Base-by-base conservation (phyloP, 2,797 vertebrate genomes). In the Artibeus lituratus region DNA sequence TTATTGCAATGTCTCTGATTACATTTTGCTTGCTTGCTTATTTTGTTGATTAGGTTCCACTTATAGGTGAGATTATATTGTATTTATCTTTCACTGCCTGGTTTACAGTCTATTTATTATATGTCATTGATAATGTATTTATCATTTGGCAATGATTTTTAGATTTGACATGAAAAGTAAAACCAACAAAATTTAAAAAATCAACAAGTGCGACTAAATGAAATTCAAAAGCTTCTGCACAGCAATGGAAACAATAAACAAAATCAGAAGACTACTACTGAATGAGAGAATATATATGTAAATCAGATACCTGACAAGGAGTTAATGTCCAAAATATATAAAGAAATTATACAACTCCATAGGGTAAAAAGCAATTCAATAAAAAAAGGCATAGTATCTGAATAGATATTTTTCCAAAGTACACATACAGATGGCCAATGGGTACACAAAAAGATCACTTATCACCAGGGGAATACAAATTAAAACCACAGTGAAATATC, bases 21-120 rank as follows among this genome's bases (percentile, higher is more conserved):
- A 57, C 22, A 57, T 57, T 57, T 57, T 57, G 3, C 22, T 57
- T 57, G 22, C 22, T 24, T 57, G 22, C 21, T 57, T 57, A 22
- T 57, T 57, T 57, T 55, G 53, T 55, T 57, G 10, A 24, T 57
- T 57, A 57, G 55, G 55, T 57, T 57, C 10, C 22, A 57, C 55
- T 26, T 57, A 26, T 57, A 57, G 55, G 55, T 57, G 55, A 57
- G 55, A 57, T 57, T 57, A 26, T 57, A 57, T 57, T 4, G 9
- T 57, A 24, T 57, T 57, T 57, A 22, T 26, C 55, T 57, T 57
- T 57, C 55, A 57, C 55, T 26, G 22, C 55, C 22, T 57, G 55
- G 55, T 3, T 98, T 94, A 91, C 87, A 87, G 73, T 87, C n/a
- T 92, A 42, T 96, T 96, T 92, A 42, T 96, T 95, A 96, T 92